Base-by-base conservation (phyloP, 2,113 vertebrate species). In the Paradisaea rubra region DNA sequence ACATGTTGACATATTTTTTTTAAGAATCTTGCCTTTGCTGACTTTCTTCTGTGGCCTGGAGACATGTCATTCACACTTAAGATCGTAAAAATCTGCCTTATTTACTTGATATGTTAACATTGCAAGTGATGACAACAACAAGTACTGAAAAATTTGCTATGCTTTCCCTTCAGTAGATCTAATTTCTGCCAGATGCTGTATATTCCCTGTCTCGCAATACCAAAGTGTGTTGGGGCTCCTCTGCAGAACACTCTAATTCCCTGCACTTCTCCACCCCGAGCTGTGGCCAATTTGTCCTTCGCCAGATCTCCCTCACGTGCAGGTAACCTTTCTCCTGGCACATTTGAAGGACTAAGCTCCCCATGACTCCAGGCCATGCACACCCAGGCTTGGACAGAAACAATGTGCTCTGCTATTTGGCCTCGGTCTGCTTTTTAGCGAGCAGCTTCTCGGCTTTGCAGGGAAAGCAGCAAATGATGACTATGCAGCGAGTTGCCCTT, bases 401-500 rank as follows among this genome's bases (percentile, higher is more conserved):
- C 7, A 35, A 28, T 4, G 30, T 23, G 17, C n/a, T 80, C 66
- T 71, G 14, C 52, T 69, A 12, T 56, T 93, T 53, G 70, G 57
- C 25, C 27, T 81, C 42, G 27, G 6, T 41, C 45, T 41, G 49
- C 37, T 54, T 91, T 88, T 73, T 27, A 49, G 49, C 0, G 0
- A 78, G 64, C 25, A 78, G 64, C 23, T 77, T 71, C 80, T 70
- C 2, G 0, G 16, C 54, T 66, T 53, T 47, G 54, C 56, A 91
- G 71, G 66, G 56, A 91, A 64, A 78, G 22, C 2, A 2, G 23
- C 72, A 86, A 89, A 86, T 30, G 86, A 94, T 74, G 74, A 94
- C 87, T 89, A 4, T n/a, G 93, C 72, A 94, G 52, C 2, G 16
- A 88, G 61, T 30, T 93, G 79, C 30, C 78, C 81, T 86, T 96